Base-by-base conservation (phyloP, 2,888 invertebrate genomes). In the Leucozona laternaria region DNA sequence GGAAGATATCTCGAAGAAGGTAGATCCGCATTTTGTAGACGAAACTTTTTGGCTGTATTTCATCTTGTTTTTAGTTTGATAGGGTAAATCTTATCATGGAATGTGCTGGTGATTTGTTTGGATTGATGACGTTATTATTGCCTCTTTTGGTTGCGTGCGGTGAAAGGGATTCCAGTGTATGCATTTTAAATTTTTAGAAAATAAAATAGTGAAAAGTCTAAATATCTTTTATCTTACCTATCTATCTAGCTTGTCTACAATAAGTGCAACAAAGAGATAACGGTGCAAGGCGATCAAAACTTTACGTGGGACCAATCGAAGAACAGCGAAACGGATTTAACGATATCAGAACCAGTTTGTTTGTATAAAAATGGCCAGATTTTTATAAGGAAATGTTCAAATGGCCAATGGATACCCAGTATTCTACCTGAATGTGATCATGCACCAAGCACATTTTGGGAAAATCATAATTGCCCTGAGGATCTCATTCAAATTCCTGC, bases 261-360 rank as follows among this genome's bases (percentile, higher is more conserved):
- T n/a, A 79, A 64, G 20, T 86, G 86, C 37, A 82, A 15, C 11
- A 75, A 76, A 25, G 78, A 82, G 64, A 79, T 82, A 75, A 64
- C 60, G 17, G 17, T 53, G 22, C 31, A 57, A 20, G 79, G 58
- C 3, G 58, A 58, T 28, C 50, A 75, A 31, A 64, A 60, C 58
- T 86, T 82, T 66, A 81, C 57, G 17, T 81, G 80, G 81, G 55
- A 31, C 40, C 72, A 84, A 70, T 76, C 78, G 25, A 84, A 80
- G 15, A 73, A n/a, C 11, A 70, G 77, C 40, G 71, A 80, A 57
- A 73, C 79, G 15, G 25, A 80, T 50, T 71, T 66, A 34, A 80
- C 90, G 8, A 84, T 91, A 62, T 92, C 92, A 2, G 62, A 89
- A n/a, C 92, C 93, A 5, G 84, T 89, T 40, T 93, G 92, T 86